Percentiles rank a stretch among this genome's conserved stretches.
Evolutionary conservation across 2,797 vertebrate genomes (phyloP).

Genomic region (Mormyrops boulengeri): DNA sequence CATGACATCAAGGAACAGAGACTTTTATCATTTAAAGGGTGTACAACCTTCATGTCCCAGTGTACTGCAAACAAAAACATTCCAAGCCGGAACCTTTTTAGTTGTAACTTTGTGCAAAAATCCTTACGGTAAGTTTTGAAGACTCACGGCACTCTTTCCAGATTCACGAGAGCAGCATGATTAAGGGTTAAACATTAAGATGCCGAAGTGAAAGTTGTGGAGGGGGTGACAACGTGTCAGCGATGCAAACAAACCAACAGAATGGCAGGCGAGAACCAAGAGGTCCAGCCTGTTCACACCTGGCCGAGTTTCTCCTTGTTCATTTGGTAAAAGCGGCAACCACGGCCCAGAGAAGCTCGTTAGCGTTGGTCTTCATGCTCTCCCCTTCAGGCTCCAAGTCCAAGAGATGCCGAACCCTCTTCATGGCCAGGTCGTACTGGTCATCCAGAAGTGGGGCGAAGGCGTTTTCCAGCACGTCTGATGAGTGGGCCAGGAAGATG

Average conservation of each 20-base stretch:
- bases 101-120: background rate
- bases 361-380: constrained; percentile 79
- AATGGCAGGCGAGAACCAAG: background rate
- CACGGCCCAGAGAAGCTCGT: constrained; percentile 89
- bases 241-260: background rate
- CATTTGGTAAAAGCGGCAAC: constrained; percentile 94
- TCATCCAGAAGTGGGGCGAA: constrained; percentile 89
- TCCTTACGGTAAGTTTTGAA: constrained; percentile 13
- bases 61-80: constrained; percentile 14
- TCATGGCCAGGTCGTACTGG: constrained; percentile 93
- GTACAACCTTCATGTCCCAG: constrained; percentile 3
- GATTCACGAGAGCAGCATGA: constrained; percentile 29
- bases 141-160: constrained; percentile 22
- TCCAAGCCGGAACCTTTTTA: constrained; percentile 11
- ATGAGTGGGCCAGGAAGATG: constrained; percentile 89
- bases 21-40: background rate
- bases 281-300: background rate
- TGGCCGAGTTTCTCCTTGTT: constrained; percentile 32
- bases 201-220: constrained; percentile 3
- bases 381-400: constrained; percentile 91
- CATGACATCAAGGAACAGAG: background rate
- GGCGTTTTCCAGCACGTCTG: constrained; percentile 91
- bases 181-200: constrained; percentile 31
- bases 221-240: constrained; percentile 18
- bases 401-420: constrained; percentile 84